Percentiles rank a stretch among this genome's conserved stretches.
Evolutionary conservation across 2,113 vertebrate species (phyloP).

Genomic region (Dicrurus megarhynchus): DNA sequence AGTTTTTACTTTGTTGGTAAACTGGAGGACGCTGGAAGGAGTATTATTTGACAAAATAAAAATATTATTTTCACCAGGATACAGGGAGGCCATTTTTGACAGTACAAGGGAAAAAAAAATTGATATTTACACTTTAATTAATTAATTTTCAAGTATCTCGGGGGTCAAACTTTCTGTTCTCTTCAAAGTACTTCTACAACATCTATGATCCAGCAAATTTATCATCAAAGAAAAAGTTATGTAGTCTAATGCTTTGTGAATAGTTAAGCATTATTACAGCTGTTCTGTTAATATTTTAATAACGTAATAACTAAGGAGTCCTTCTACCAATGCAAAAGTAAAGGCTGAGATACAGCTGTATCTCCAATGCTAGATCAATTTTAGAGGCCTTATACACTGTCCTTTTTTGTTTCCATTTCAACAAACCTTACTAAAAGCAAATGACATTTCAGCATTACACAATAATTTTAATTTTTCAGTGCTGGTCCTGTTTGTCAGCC

Average conservation of each 20-base stretch:
- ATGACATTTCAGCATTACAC: not conserved
- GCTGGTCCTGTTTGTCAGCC: not conserved
- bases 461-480: not conserved
- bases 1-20: not conserved
- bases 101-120: rapidly evolving
- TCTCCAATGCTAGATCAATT: not conserved
- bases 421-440: conserved; percentile 16
- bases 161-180: not conserved
- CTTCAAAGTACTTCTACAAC: not conserved
- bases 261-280: not conserved
- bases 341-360: not conserved
- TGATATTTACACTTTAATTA: not conserved
- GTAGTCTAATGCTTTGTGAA: not conserved
- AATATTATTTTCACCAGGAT: not conserved
- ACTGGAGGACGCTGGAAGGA: not conserved
- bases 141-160: not conserved
- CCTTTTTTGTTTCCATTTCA: not conserved
- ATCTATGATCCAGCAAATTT: not conserved
- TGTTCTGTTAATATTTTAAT: not conserved
- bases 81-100: not conserved
- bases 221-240: not conserved
- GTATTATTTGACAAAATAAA: not conserved
- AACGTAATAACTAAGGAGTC: not conserved
- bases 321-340: not conserved
- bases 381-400: not conserved